These are phyloP conservation scores for Neoascia interrupta DNA, from an alignment of 2,888 invertebrate species.

Conservation along the genomic window DNA sequence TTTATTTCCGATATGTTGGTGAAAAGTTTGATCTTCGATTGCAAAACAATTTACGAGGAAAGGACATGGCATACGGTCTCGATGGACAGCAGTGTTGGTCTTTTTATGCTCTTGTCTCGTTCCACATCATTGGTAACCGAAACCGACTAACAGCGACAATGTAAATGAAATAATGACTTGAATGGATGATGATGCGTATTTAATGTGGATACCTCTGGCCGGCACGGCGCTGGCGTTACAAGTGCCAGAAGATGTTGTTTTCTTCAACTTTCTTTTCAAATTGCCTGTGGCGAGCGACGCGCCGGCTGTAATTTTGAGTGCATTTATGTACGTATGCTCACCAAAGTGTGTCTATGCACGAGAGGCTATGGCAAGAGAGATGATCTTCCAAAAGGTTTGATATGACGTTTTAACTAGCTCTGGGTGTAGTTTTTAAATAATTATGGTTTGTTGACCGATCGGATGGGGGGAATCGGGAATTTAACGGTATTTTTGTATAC, in stretches of 20 bases:
- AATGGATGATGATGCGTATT: constrained; percentile 59
- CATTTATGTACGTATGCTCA: not conserved
- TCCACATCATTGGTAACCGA: constrained; percentile 34
- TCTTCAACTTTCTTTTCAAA: constrained; percentile 54
- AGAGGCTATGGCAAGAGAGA: not conserved
- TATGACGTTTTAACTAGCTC: not conserved
- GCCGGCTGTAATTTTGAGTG: constrained; percentile 32
- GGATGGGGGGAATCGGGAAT: no score
- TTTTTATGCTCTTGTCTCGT: constrained; percentile 3
- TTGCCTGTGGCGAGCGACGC: constrained; percentile 34
- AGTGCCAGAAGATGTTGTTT: no score
- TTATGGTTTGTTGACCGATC: constrained; percentile 2
- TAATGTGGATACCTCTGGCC: constrained; percentile 37
- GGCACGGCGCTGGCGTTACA: no score
- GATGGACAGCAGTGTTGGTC: not conserved
- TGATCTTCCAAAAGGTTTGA: constrained; percentile 3
- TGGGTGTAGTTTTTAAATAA: not conserved
- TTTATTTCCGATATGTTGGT: constrained; percentile 44
- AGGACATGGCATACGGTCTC: not conserved
- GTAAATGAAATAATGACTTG: constrained; percentile 24
- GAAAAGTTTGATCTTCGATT: constrained; percentile 54
- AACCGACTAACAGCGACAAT: not conserved
- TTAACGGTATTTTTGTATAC: no score
- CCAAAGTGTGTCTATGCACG: constrained; percentile 23
- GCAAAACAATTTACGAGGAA: constrained; percentile 11